Evolutionary conservation across 1,140 invertebrate species (phyloP), one percentile per base, ranked within the genome.

Genomic region (Drosophila pseudoananassae): DNA sequence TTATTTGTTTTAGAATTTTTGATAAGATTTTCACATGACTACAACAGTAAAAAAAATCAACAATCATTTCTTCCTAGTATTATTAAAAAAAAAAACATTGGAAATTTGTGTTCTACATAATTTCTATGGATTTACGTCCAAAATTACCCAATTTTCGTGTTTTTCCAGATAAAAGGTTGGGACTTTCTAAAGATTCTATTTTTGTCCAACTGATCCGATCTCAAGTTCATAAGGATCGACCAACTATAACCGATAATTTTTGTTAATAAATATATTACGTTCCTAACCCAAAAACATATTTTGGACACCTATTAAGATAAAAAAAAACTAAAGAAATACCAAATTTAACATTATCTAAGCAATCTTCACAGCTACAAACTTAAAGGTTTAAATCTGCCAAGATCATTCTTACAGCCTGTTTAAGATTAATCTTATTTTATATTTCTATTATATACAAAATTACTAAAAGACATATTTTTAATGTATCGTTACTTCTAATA

Each of bases 381-480:
- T 40, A 53, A 77, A 46, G 23, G 51, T 55, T 23, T 77, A 49
- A 20, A 49, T 59, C 46, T 63, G 59, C 29, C 50, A 47, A 49
- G 25, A 47, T 66, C 31, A 59, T 43, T 46, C 50, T 27, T 23
- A 58, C 46, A 53, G 45, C 49, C 43, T 36, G 33, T 59, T 52
- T 55, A 50, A 51, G 55, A 27, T 57, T 73, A 58, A 51, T 27
- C 53, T 46, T 45, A 52, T 46, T 77, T 74, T 64, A 45, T 53
- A 69, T 38, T 53, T 60, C 78, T 65, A 83, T 23, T 88, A 89
- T 88, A 70, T 88, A 85, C 77, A 85, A 56, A 85, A 85, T 77
- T 77, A 85, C 68, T 71, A 63, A 47, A 40, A 52, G 29, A 46
- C 59, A 76, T 63, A 40, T 73, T 45, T 57, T 68, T 47, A 54